A percentile compares a stretch with the other conserved stretches of the same genome.
Conservation (phyloP, 2,888 invertebrate species). For the Limnephilus rhombicus region DNA sequence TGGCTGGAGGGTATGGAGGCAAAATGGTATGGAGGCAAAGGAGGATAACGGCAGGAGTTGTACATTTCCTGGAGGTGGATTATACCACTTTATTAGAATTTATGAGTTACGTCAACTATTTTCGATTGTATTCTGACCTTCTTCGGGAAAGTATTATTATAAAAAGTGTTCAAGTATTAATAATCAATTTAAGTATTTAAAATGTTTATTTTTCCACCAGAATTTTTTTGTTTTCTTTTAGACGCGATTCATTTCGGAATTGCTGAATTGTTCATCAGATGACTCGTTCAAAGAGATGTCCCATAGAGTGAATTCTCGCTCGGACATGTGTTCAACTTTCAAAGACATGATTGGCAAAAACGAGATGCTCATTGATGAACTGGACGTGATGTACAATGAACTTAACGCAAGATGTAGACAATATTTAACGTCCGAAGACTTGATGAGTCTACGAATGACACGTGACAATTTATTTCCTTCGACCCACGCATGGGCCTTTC, state of each 20-base stretch:
- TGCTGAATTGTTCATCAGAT: slow-evolving; percentile 39
- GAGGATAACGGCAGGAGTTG: not conserved
- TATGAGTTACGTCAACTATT: no score
- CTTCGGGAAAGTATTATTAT: no score
- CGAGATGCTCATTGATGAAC: slow-evolving; percentile 7
- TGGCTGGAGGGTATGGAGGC: not conserved
- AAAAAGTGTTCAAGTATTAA: no score
- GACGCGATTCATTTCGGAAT: slow-evolving; percentile 7
- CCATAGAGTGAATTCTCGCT: not conserved
- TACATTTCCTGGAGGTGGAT: no score
- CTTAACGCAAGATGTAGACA: slow-evolving; percentile 23
- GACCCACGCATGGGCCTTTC: slow-evolving; percentile 24
- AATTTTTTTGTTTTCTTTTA: not conserved
- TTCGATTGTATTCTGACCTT: no score
- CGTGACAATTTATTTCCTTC: slow-evolving; percentile 43
- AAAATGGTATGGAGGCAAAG: not conserved
- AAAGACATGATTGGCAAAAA: slow-evolving; percentile 40
- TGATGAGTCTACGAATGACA: slow-evolving; percentile 18
- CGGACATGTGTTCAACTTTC: slow-evolving; percentile 13
- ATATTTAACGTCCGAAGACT: not conserved
- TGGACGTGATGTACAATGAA: not conserved
- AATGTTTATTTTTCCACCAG: not conserved
- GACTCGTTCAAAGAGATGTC: not conserved
- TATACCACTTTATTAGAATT: no score
- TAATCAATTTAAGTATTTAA: no score